Evolutionary conservation across 2,797 vertebrate genomes (phyloP).

Genomic region (Taenioides sp.): DNA sequence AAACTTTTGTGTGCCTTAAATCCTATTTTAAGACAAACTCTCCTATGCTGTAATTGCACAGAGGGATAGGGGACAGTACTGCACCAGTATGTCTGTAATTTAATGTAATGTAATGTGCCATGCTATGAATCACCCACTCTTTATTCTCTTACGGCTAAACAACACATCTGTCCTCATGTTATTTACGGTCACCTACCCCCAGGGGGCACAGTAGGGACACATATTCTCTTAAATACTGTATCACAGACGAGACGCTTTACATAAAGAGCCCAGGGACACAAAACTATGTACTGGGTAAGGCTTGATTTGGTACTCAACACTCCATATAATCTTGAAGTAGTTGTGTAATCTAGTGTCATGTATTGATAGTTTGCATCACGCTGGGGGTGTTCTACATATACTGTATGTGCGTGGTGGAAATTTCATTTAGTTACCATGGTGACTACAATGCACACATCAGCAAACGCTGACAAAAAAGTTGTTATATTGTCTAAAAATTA

Average conservation of each 20-base stretch:
- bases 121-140: slow-evolving; percentile 18
- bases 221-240: slow-evolving; percentile 18
- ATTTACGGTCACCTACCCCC: slow-evolving; percentile 59
- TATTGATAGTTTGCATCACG: no score
- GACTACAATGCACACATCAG: no score
- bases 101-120: slow-evolving; percentile 49
- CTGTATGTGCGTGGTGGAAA: no score
- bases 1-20: no score
- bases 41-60: slow-evolving; percentile 2
- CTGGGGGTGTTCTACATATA: no score
- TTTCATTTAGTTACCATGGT: no score
- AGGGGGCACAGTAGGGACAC: slow-evolving; percentile 33
- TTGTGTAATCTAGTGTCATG: no score
- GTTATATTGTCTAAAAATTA: no score
- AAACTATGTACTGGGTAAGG: background rate
- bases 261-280: background rate
- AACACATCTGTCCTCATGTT: slow-evolving; percentile 60
- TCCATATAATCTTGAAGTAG: no score
- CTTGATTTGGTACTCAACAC: no score
- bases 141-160: slow-evolving; percentile 12
- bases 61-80: slow-evolving; percentile 33
- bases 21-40: background rate
- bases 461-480: no score
- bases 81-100: slow-evolving; percentile 45
- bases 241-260: background rate